Percentiles rank a stretch among this genome's conserved stretches.
phyloP scores from a whole-genome alignment of 2,113 vertebrate genomes.

The Sinocyclocheilus grahami region DNA sequence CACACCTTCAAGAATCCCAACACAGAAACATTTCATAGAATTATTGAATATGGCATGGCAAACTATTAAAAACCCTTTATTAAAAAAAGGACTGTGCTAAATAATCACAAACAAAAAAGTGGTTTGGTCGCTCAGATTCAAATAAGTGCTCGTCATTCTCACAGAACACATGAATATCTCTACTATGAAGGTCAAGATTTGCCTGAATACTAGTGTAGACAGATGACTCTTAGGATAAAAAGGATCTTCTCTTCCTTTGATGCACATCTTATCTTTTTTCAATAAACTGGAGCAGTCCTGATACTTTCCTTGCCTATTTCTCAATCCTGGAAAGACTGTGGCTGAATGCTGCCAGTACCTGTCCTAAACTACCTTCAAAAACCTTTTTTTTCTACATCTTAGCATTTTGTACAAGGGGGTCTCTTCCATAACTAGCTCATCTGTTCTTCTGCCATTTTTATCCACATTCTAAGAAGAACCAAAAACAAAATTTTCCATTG shows the following conservation, averaged over 20 bases:
- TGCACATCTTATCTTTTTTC: neutral
- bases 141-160: neutral
- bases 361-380: neutral
- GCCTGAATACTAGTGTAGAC: conserved; percentile 6
- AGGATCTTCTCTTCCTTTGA: conserved; percentile 14
- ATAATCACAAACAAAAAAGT: neutral
- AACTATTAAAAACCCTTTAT: neutral
- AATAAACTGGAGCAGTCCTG: neutral
- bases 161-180: neutral
- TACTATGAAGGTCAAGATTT: neutral
- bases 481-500: neutral
- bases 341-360: neutral
- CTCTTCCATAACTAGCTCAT: neutral
- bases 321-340: neutral
- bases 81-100: neutral
- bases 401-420: neutral
- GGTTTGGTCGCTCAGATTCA: neutral
- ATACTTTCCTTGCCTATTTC: conserved; percentile 17
- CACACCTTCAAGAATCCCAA: neutral
- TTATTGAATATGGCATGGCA: neutral
- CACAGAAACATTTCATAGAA: neutral
- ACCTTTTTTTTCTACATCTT: neutral
- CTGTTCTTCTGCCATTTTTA: neutral
- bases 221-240: conserved; percentile 1
- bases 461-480: neutral